Evolutionary conservation across 2,113 vertebrate species (phyloP).

Genomic region (Toxotes jaculatrix): DNA sequence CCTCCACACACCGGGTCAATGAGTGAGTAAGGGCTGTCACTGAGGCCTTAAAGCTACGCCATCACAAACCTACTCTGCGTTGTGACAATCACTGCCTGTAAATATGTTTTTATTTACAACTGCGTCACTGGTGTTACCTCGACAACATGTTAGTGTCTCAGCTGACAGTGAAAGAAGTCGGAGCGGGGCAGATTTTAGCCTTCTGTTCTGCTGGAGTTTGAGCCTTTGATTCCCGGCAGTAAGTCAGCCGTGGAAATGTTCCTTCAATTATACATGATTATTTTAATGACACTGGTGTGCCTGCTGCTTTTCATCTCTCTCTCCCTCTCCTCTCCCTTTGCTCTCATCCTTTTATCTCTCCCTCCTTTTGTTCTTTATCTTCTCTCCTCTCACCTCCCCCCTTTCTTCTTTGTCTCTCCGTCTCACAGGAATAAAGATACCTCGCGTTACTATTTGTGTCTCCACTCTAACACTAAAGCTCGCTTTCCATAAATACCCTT

Average conservation of each 20-base stretch:
- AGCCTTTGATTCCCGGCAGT: conserved; percentile 52
- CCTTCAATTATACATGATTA: conserved; percentile 78
- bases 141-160: neutral
- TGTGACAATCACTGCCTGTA: too few relatives aligned
- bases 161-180: neutral
- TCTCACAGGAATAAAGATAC: conserved; percentile 36
- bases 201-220: conserved; percentile 5
- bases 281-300: conserved; percentile 66
- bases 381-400: neutral
- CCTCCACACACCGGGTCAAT: too few relatives aligned
- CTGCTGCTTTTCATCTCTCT: conserved; percentile 71
- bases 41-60: too few relatives aligned
- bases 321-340: conserved; percentile 40
- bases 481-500: conserved; percentile 36
- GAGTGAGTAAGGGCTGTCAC: too few relatives aligned
- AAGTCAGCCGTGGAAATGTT: conserved; percentile 47
- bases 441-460: conserved; percentile 30
- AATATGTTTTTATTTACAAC: neutral
- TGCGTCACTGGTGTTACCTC: neutral
- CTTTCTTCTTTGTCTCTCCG: conserved; percentile 26
- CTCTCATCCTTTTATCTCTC: conserved; percentile 59
- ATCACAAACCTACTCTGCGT: too few relatives aligned
- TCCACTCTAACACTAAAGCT: neutral
- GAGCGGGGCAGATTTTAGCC: conserved; percentile 11
- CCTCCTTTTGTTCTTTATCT: conserved; percentile 37